Evolutionary conservation across 2,113 vertebrate genomes (phyloP).

Genomic region (Chloropsis cyanopogon): DNA sequence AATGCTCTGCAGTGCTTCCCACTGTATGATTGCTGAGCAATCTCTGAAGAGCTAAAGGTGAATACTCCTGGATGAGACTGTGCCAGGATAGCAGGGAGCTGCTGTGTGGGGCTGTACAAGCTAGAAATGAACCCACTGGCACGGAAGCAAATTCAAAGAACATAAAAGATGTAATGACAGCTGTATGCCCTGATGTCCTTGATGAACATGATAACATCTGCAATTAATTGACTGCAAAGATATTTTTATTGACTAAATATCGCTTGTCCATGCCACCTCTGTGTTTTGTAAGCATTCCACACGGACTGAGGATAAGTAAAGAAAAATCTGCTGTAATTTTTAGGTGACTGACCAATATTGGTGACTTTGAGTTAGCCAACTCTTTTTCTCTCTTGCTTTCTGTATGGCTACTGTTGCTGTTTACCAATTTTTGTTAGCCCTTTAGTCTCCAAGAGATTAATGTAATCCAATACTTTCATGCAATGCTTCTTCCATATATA

Average conservation of each 20-base stretch:
- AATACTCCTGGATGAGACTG: neutral
- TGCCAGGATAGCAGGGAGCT: neutral
- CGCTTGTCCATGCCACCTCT: neutral
- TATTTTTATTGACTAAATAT: neutral
- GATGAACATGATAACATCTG: accelerated
- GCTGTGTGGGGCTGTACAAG: neutral
- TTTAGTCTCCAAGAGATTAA: neutral
- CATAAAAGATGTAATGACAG: neutral
- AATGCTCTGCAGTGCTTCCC: neutral
- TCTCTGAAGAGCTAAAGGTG: neutral
- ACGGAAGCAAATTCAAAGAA: neutral
- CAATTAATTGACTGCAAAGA: neutral
- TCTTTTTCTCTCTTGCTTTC: neutral
- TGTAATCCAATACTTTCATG: neutral
- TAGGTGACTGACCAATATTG: neutral
- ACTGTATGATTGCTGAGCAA: neutral
- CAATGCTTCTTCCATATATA: neutral
- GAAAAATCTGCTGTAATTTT: neutral
- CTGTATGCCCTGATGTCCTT: accelerated
- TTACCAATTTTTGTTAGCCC: neutral
- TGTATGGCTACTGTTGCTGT: neutral
- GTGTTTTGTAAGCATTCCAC: neutral
- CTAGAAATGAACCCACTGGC: neutral
- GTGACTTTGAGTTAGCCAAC: neutral
- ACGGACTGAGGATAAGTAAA: neutral